Percentiles rank a stretch among this genome's conserved stretches.
Evolutionary conservation across 2,888 invertebrate species (phyloP).

Genomic region (Pocota personata): DNA sequence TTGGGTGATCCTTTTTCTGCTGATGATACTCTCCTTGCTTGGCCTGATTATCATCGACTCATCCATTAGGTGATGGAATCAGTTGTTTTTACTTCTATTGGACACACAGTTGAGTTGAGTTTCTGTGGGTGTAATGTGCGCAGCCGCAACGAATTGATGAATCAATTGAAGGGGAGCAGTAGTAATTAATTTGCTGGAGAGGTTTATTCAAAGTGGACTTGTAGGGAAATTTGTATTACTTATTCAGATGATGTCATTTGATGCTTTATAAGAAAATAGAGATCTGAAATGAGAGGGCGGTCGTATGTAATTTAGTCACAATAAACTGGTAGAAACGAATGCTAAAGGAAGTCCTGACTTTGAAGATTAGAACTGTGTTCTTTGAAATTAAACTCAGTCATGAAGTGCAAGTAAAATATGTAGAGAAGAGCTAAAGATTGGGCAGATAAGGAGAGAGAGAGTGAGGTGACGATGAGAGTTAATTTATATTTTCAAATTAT

Average conservation of each 20-base stretch:
- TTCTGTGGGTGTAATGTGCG: slow-evolving; percentile 25
- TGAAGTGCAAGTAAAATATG: no score
- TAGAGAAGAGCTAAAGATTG: no score
- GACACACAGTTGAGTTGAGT: slow-evolving; percentile 10
- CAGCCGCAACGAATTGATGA: slow-evolving; percentile 37
- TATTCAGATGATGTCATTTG: background rate
- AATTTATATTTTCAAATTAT: no score
- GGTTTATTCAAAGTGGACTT: slow-evolving; percentile 18
- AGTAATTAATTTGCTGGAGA: background rate
- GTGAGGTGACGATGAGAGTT: no score
- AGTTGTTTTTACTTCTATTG: slow-evolving; percentile 43
- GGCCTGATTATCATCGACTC: slow-evolving; percentile 57
- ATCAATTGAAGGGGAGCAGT: slow-evolving; percentile 31
- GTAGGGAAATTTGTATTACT: background rate
- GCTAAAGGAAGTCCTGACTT: no score
- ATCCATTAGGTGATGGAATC: slow-evolving; percentile 52
- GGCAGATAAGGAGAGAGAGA: no score
- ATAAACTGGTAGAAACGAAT: no score
- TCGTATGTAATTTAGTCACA: no score
- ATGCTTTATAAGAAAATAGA: no score
- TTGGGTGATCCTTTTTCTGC: slow-evolving; percentile 43
- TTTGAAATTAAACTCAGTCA: no score
- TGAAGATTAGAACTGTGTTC: no score
- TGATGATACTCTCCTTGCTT: slow-evolving; percentile 35
- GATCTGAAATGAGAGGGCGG: no score